Base-by-base conservation (phyloP, 2,113 vertebrate species). In the Syngnathus scovelli region DNA sequence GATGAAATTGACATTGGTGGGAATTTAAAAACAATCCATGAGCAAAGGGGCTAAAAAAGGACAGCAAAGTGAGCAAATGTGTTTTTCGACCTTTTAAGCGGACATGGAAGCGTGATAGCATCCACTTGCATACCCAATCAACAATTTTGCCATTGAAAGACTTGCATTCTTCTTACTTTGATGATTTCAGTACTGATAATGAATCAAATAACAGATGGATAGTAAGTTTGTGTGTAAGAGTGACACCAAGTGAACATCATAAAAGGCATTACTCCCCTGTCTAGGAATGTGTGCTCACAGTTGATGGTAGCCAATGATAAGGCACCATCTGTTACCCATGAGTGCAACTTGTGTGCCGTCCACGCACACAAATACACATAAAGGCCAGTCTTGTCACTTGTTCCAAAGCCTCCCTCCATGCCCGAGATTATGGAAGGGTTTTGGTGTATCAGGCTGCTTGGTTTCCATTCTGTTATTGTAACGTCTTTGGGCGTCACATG, bases 241-340 rank as follows among this genome's bases (percentile, higher is more conserved):
- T 86, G 82, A 75, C 70, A 77, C 85, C 82, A 88, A 83, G 75
- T 64, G 66, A 84, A 86, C 81, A 85, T 85, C 80, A 86, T 78
- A 85, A 81, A 80, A 77, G 76, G 83, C 87, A 92, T 92, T 90
- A 92, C 89, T 52, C 51, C 67, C 73, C 83, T 64, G 88, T 91
- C 91, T 91, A 90, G 86, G 89, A 92, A 92, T 91, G 90, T 85
- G 85, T 64, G 72, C 82, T 78, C 54, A 60, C 46, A 12, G 75
- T 62, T 61, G 88, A 90, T 92, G 74, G 74, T 78, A 63, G 78
- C 81, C 83, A 72, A 75, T 82, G 90, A 92, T 92, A 92, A 91
- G 85, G 75, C 82, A 59, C 88, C 90, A 92, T 90, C 89, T 92
- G 90, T 90, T 87, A 64, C 81, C 82, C 86, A 83, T 86, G 83